Evolutionary conservation across 2,888 invertebrate genomes (phyloP).

Genomic region (Mythimna loreyi): DNA sequence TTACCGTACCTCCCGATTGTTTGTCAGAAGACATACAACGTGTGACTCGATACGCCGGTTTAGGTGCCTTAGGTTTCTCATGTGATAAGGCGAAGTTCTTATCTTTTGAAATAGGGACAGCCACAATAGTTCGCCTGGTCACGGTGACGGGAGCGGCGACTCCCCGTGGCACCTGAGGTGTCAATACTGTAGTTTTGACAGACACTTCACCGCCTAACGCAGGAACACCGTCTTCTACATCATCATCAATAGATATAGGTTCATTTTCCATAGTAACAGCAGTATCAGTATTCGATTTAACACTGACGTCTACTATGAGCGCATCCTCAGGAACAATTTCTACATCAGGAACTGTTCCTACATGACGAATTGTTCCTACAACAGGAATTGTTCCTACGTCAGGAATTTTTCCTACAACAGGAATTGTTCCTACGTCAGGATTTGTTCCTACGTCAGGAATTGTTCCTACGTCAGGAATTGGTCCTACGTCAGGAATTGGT

Average conservation of each 20-base stretch:
- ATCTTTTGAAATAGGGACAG: background rate
- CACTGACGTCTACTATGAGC: slow-evolving; percentile 3
- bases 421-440: too few relatives aligned
- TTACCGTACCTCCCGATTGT: slow-evolving; percentile 6
- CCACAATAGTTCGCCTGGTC: background rate
- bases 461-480: too few relatives aligned
- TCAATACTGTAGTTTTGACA: slow-evolving; percentile 15
- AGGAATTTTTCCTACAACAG: too few relatives aligned
- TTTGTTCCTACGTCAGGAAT: too few relatives aligned
- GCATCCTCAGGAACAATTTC: background rate
- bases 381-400: too few relatives aligned
- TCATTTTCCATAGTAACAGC: background rate
- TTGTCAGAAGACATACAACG: slow-evolving; percentile 24
- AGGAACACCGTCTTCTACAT: background rate
- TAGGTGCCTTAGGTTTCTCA: background rate
- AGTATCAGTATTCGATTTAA: background rate
- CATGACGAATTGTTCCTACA: too few relatives aligned
- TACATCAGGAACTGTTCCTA: too few relatives aligned
- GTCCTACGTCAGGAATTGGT: too few relatives aligned
- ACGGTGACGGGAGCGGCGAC: background rate
- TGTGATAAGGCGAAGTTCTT: background rate
- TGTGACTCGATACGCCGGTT: background rate
- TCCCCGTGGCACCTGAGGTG: background rate
- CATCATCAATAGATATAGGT: slow-evolving; percentile 3
- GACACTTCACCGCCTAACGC: slow-evolving; percentile 25